Evolutionary conservation across 1,140 invertebrate species (phyloP).

Genomic region (Eurosta solidaginis): DNA sequence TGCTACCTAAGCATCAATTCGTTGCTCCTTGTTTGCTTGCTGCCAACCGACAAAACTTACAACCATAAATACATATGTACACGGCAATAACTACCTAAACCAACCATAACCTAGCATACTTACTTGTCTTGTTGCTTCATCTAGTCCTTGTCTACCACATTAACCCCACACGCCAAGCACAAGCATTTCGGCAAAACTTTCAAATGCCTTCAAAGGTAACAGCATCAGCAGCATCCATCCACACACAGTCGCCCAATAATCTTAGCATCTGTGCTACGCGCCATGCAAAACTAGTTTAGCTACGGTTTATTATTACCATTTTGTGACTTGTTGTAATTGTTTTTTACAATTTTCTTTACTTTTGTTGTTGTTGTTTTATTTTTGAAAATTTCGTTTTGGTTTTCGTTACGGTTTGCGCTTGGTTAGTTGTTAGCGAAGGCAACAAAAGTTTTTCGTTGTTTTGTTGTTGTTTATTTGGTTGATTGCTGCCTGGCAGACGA

Average conservation of each 20-base stretch:
- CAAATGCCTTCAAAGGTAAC: no score
- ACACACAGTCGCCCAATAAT: background rate
- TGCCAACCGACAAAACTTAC: background rate
- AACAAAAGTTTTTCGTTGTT: background rate
- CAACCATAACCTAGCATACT: background rate
- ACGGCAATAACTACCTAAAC: no score
- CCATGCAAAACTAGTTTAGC: conserved; percentile 26
- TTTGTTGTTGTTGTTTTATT: background rate
- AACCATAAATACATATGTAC: conserved; percentile 1
- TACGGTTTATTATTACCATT: conserved; percentile 28
- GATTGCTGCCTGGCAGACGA: background rate
- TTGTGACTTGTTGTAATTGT: background rate
- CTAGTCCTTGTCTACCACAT: background rate
- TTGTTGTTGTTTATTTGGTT: background rate
- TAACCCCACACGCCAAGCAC: background rate
- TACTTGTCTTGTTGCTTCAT: background rate
- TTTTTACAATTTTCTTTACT: no score
- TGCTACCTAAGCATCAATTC: background rate
- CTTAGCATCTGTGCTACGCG: conserved; percentile 11
- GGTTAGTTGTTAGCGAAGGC: conserved; percentile 4
- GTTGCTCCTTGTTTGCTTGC: conserved; percentile 9
- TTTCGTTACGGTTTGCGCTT: conserved; percentile 18
- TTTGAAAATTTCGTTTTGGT: conserved; percentile 20
- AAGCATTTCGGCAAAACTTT: background rate
- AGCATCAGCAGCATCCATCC: background rate